These are phyloP conservation scores for Zaprionus lachaisei DNA, from an alignment of 1,140 invertebrate genomes.

Conservation along the genomic window DNA sequence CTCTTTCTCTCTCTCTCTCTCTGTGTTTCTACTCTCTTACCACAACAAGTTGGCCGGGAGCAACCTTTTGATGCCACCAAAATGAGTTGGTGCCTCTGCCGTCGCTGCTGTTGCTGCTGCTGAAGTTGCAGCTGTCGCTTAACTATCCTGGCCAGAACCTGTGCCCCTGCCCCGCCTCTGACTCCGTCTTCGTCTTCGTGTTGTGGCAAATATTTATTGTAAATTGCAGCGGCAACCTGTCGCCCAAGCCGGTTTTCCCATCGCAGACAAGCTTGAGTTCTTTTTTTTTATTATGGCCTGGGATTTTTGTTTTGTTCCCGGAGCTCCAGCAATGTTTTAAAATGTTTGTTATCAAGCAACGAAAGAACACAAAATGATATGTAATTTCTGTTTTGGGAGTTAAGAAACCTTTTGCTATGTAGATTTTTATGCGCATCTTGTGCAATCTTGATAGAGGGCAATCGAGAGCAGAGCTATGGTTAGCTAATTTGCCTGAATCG, in stretches of 20 bases:
- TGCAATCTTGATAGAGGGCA: background rate
- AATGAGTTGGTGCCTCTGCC: conserved; percentile 34
- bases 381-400: background rate
- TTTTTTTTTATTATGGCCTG: background rate
- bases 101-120: conserved; percentile 2
- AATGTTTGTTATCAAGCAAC: conserved; percentile 1
- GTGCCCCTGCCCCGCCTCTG: conserved; percentile 10
- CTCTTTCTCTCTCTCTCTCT: conserved; percentile 18
- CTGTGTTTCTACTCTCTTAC: conserved; percentile 16
- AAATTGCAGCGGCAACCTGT: conserved; percentile 46
- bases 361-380: conserved; percentile 9
- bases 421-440: background rate
- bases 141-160: conserved; percentile 40
- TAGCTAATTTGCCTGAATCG: background rate
- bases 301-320: background rate
- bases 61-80: conserved; percentile 55
- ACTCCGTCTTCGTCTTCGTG: background rate
- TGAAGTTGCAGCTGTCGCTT: conserved; percentile 49
- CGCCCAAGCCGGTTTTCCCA: conserved; percentile 41
- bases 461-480: background rate
- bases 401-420: background rate
- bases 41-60: conserved; percentile 43
- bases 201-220: conserved; percentile 49
- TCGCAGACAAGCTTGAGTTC: conserved; percentile 6
- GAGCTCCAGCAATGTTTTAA: background rate